Base-by-base conservation (phyloP, 2,797 vertebrate species). In the Pelodytes ibericus region DNA sequence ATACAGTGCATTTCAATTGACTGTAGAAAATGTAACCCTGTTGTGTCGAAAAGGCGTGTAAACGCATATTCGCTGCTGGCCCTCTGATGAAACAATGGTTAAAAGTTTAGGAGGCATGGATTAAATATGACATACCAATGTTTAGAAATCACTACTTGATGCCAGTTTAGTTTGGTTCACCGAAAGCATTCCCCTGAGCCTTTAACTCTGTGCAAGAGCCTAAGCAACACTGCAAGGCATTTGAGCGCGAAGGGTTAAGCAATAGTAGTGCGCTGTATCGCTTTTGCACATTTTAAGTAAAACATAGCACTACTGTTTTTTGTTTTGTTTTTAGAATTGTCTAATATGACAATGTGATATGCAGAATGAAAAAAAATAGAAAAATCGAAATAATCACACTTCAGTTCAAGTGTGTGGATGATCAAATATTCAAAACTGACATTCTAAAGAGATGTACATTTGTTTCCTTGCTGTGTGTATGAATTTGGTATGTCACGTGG, bases 281-380 rank as follows among this genome's bases (percentile, higher is more conserved):
- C 82, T 87, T 90, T 88, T 86, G 82, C 84, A 77, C 86, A 86
- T 86, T 87, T 88, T 81, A 88, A 82, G 82, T 85, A 86, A 85
- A 86, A 80, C 83, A 82, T 85, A 86, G 70, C 89, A 89, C 91
- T 91, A 87, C 89, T 91, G 87, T 85, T 63, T 72, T 81, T 83
- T 84, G 82, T 79, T 82, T 86, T 85, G 65, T 78, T 82, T 84
- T 86, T 85, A 79, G 64, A 78, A 77, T 16, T 86, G 86, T 84
- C 75, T 81, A 75, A 47, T 77, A 74, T 80, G 75, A 89, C 84
- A 82, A 80, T 72, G 83, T 85, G 84, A 84, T 84, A 83, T 82
- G 31, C 71, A 81, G 80, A 83, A 82, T 84, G 82, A 80, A 58
- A 26, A 58, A n/a, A 56, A 25, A 57, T 4, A 9, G 20, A 57